These are phyloP conservation scores for Eudasyphora cyanicolor DNA, from an alignment of 2,888 invertebrate genomes.

Conservation along the genomic window DNA sequence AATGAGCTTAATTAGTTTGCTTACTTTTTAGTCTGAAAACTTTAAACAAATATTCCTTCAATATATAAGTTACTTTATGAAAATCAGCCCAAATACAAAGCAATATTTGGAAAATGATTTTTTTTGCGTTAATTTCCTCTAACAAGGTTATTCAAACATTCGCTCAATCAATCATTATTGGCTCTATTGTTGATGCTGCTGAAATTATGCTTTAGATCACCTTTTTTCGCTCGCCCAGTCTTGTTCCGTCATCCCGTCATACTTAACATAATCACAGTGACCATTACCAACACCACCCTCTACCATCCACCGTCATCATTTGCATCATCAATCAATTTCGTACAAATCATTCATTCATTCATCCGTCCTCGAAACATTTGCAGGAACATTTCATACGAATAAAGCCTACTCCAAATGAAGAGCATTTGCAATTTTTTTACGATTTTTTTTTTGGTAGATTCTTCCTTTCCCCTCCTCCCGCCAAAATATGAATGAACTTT, in stretches of 20 bases:
- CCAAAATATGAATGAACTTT: background rate
- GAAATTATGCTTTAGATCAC: background rate
- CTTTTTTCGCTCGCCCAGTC: background rate
- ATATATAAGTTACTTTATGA: no score
- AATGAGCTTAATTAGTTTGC: no score
- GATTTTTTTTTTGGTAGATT: background rate
- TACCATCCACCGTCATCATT: no score
- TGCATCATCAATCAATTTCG: conserved; percentile 52
- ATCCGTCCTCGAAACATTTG: background rate
- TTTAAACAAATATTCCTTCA: no score
- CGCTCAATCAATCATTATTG: conserved; percentile 19
- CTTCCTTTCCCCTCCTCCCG: background rate
- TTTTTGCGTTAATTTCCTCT: no score
- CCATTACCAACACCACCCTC: background rate
- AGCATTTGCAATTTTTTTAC: background rate
- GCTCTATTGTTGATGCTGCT: background rate
- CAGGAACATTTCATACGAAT: background rate
- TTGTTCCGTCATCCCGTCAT: background rate
- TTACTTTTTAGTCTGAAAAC: no score
- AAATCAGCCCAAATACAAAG: no score
- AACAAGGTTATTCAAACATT: background rate
- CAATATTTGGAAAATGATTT: no score
- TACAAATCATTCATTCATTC: conserved; percentile 21
- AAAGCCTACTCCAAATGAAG: background rate
- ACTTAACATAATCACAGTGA: background rate